Base-by-base conservation (phyloP, 2,797 vertebrate genomes). In the Melanotaenia pygmaea region DNA sequence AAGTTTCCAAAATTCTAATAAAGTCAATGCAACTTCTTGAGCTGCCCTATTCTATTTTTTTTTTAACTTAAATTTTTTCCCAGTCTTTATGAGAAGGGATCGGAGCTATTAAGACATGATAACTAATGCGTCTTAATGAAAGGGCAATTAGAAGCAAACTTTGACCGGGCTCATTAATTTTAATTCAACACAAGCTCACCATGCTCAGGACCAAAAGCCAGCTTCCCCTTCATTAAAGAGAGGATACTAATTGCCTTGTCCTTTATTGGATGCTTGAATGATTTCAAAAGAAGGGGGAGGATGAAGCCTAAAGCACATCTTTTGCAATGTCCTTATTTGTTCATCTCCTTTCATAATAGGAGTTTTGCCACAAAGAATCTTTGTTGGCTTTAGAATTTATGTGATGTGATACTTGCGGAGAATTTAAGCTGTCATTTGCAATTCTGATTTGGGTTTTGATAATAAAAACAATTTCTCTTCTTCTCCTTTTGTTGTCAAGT, bases 131-230 rank as follows among this genome's bases (percentile, higher is more conserved):
- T 92, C 88, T 92, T 92, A 94, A 94, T 94, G 91, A 94, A 93
- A 93, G 91, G 86, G 87, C 91, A 94, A 95, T 95, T 94, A 94
- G 88, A 90, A 63, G 83, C 81, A 91, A 93, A 94, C 93, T 94
- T 94, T 95, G 93, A 94, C 92, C 90, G 72, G 82, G 89, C 92
- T 94, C 92, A 94, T 95, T 95, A 94, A 90, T 93, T 94, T 84
- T 92, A 92, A 93, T 94, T 93, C 91, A 87, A 82, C 87, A 87
- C 83, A 92, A 93, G 91, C 90, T 86, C 79, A 77, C 80, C 78
- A 28, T 68, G 81, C 83, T 84, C 70, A 74, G 88, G 88, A 85
- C 86, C 80, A 89, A 93, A 91, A 85, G 88, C 86, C 88, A 86
- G 77, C 85, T 88, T 88, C 77, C 77, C 71, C 86, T 87, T 93